Percentiles rank a stretch among this genome's conserved stretches.
Evolutionary conservation across 2,113 vertebrate genomes (phyloP).

Genomic region (Euleptes europaea): DNA sequence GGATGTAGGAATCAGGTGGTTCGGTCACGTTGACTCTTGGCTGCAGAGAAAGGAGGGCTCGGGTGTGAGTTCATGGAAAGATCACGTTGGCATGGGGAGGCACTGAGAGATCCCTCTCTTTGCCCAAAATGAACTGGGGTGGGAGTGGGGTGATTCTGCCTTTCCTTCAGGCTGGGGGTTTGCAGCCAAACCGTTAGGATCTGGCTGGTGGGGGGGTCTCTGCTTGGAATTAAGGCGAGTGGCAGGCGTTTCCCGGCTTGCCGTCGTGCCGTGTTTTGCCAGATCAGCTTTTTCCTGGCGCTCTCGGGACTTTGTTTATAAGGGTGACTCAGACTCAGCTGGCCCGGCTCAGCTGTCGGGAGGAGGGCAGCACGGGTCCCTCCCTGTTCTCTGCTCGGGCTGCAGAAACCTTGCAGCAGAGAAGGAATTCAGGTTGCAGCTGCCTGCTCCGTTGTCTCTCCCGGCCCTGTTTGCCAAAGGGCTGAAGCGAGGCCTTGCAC

Average conservation of each 20-base stretch:
- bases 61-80: slow-evolving; percentile 3
- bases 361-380: not conserved
- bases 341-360: slow-evolving; percentile 39
- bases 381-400: not conserved
- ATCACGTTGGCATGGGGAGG: not conserved
- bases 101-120: accelerated
- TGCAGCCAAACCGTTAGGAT: not conserved
- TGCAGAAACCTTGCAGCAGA: not conserved
- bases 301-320: slow-evolving; percentile 42
- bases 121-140: not conserved
- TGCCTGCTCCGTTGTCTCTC: no score
- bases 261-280: slow-evolving; percentile 34
- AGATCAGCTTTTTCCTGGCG: slow-evolving; percentile 59
- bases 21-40: not conserved
- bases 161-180: not conserved
- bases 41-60: not conserved
- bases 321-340: slow-evolving; percentile 60
- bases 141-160: no score
- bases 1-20: not conserved
- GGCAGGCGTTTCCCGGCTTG: not conserved
- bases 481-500: no score
- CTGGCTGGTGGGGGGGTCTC: not conserved
- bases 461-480: no score
- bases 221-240: slow-evolving; percentile 32
- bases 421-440: not conserved